Conservation (phyloP, 2,113 vertebrate species). For the Dicaeum eximium region DNA sequence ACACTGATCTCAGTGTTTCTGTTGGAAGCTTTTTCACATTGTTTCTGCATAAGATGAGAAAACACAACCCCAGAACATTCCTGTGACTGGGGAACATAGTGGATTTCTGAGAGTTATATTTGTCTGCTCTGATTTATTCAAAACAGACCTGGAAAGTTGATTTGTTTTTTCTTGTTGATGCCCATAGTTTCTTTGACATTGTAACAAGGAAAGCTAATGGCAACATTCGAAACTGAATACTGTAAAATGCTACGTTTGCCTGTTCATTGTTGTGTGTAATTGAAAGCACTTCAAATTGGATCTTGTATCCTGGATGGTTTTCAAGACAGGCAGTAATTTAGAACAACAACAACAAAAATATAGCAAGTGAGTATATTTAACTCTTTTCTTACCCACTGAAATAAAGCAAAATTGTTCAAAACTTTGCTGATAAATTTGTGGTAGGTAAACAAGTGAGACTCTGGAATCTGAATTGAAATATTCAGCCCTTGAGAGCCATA, state of each 20-base stretch:
- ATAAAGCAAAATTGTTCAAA: background rate
- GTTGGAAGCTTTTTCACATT: background rate
- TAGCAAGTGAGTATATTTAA: background rate
- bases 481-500: background rate
- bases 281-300: slow-evolving; percentile 40
- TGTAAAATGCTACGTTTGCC: slow-evolving; percentile 29
- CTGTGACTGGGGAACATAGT: background rate
- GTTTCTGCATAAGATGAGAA: background rate
- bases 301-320: slow-evolving; percentile 10
- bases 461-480: background rate
- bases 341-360: background rate
- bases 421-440: background rate
- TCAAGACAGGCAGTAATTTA: slow-evolving; percentile 1
- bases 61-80: background rate
- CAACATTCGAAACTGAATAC: slow-evolving; percentile 12
- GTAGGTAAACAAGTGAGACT: background rate
- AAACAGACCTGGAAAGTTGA: background rate
- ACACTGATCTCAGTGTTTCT: background rate
- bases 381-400: background rate
- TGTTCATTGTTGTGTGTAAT: slow-evolving; percentile 54
- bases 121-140: background rate
- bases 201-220: slow-evolving; percentile 24
- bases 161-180: background rate
- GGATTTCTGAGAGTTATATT: background rate
- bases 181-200: slow-evolving; percentile 7